These are phyloP conservation scores for Hephaestus fuliginosus DNA, from an alignment of 2,797 vertebrate species.

Conservation along the genomic window DNA sequence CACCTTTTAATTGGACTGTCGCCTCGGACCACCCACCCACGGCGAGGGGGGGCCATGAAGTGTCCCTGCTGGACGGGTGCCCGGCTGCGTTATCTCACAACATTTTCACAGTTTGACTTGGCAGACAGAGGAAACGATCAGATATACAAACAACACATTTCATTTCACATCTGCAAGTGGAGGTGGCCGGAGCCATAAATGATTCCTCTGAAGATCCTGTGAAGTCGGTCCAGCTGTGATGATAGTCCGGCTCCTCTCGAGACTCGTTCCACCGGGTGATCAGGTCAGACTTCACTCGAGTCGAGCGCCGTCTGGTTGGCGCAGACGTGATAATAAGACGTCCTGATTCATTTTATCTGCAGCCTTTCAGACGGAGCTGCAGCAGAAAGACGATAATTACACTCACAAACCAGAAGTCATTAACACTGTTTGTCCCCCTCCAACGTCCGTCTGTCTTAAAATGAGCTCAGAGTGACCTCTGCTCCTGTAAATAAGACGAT, in stretches of 20 bases:
- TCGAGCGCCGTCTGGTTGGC: background rate
- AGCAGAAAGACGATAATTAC: background rate
- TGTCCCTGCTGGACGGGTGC: constrained; percentile 16
- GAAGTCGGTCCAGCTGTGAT: too few relatives aligned
- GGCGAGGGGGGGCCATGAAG: constrained; percentile 6
- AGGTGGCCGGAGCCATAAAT: background rate
- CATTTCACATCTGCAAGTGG: background rate
- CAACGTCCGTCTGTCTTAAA: background rate
- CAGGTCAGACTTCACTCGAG: background rate
- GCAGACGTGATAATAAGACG: background rate
- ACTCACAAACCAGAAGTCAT: background rate
- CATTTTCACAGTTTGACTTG: constrained; percentile 3
- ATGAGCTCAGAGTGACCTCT: background rate
- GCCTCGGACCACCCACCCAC: constrained; percentile 18
- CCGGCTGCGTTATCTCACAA: constrained; percentile 10
- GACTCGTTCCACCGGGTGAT: background rate
- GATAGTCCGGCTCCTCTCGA: too few relatives aligned
- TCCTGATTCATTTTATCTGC: background rate
- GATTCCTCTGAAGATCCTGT: background rate
- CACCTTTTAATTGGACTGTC: constrained; percentile 75
- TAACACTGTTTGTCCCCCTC: background rate
- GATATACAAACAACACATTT: constrained; percentile 1
- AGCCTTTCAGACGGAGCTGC: too few relatives aligned
- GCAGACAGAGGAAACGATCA: background rate
- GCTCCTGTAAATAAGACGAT: too few relatives aligned